Evolutionary conservation across 2,113 vertebrate species (phyloP), one percentile per base, ranked within the genome.

Genomic region (Pithys albifrons): DNA sequence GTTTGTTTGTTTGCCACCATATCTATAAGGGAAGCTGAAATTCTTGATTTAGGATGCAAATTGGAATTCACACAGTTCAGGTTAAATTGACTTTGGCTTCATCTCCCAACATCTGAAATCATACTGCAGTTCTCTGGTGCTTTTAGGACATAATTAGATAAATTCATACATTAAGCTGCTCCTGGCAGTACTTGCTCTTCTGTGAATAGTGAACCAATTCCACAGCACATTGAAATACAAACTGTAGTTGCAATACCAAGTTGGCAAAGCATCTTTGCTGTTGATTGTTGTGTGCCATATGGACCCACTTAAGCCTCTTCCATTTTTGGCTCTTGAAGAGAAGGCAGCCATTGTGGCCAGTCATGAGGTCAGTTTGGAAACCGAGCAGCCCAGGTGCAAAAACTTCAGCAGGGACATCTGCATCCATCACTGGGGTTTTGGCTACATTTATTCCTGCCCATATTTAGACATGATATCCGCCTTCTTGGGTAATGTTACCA

Each of bases 71-170:
- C 88, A 93, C 39, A 78, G 89, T 92, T 93, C 93, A 96, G 95
- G 95, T 95, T 96, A 96, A 97, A 97, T 96, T 82, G 96, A 93
- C 95, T 97, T 97, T 97, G 97, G 97, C 97, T 96, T 74, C 61
- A 61, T 91, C 89, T 95, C 92, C 33, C 88, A 89, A 88, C 95
- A 97, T 97, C 95, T 97, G 93, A 97, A 97, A 97, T 89, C 59
- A 86, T 75, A 92, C 90, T 89, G 93, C 95, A 74, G 88, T 93
- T 92, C 95, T 96, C 90, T 46, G 4, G 75, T 82, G 84, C 73
- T 97, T 97, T 97, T 90, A 96, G 96, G 91, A 97, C 96, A 95
- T 97, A 97, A 97, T 97, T 97, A 97, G 97, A 96, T 95, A 97
- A 96, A 97, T 97, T 97, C 95, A 97, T 93, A 97, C 95, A 97